Evolutionary conservation across 2,797 vertebrate genomes (phyloP).

Genomic region (Protosalanx chinensis): DNA sequence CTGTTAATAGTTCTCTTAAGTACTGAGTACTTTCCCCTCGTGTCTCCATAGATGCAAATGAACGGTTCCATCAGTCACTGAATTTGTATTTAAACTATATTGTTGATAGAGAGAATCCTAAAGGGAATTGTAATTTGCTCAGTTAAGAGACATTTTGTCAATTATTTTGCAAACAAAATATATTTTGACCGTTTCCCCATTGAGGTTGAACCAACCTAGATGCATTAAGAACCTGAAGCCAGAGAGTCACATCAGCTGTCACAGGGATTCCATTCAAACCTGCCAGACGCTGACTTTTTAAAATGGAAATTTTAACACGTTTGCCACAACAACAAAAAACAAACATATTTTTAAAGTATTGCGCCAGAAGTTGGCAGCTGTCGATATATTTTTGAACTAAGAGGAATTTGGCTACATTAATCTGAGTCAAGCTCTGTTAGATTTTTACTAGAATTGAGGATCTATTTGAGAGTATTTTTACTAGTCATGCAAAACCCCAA

Average conservation of each 20-base stretch:
- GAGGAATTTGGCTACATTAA: slow-evolving; percentile 23
- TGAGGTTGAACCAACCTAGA: slow-evolving; percentile 64
- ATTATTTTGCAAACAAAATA: slow-evolving; percentile 69
- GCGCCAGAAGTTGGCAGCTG: slow-evolving; percentile 39
- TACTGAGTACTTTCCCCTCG: slow-evolving; percentile 59
- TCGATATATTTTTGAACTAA: slow-evolving; percentile 29
- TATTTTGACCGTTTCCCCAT: slow-evolving; percentile 68
- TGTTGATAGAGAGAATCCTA: slow-evolving; percentile 57
- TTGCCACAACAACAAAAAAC: slow-evolving; percentile 29
- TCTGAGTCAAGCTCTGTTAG: slow-evolving; percentile 19
- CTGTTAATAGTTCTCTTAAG: slow-evolving; percentile 46
- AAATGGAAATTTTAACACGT: slow-evolving; percentile 38
- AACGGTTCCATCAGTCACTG: slow-evolving; percentile 43
- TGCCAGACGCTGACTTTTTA: not conserved
- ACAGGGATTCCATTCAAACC: slow-evolving; percentile 24
- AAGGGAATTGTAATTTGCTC: slow-evolving; percentile 73
- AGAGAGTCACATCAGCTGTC: slow-evolving; percentile 23
- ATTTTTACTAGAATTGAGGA: slow-evolving; percentile 16
- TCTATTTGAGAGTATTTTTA: too few species aligned
- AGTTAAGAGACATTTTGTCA: slow-evolving; percentile 69
- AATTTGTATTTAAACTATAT: slow-evolving; percentile 51
- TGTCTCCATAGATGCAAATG: slow-evolving; percentile 40
- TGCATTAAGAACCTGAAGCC: slow-evolving; percentile 27
- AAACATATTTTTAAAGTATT: slow-evolving; percentile 20
- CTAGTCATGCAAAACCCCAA: too few species aligned